phyloP scores from a whole-genome alignment of 2,113 vertebrate species.

The Indicator maculatus region DNA sequence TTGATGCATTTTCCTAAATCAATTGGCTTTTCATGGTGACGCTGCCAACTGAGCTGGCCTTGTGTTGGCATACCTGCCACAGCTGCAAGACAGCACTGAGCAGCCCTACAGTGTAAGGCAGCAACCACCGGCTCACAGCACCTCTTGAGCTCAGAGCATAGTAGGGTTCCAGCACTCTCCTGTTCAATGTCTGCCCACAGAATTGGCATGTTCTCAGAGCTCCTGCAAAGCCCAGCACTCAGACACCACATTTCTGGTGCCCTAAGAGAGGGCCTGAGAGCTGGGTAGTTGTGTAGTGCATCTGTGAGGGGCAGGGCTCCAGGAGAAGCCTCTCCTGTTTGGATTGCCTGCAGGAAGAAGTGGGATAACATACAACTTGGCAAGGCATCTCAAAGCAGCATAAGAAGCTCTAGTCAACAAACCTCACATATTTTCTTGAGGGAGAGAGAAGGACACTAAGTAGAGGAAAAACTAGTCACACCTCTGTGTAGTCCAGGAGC shows the following conservation, averaged over 20 bases:
- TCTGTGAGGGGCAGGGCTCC: background rate
- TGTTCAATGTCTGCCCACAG: background rate
- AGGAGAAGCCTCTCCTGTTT: conserved; percentile 20
- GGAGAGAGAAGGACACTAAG: background rate
- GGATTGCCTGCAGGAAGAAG: conserved; percentile 36
- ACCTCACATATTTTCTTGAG: background rate
- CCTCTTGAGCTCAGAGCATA: background rate
- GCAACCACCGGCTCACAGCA: rapidly evolving
- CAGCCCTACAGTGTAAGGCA: rapidly evolving
- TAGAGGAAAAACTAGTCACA: conserved; percentile 14
- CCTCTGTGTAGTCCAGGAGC: conserved; percentile 20
- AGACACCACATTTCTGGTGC: background rate
- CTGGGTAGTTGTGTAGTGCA: background rate
- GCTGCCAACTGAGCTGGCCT: background rate
- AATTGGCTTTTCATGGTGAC: background rate
- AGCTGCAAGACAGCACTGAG: rapidly evolving
- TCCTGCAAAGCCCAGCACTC: background rate
- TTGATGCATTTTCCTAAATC: conserved; percentile 21
- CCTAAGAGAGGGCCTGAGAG: background rate
- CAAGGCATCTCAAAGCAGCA: background rate
- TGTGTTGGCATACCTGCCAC: background rate
- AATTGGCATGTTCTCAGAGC: background rate
- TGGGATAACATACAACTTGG: background rate
- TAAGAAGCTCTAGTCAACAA: conserved; percentile 14
- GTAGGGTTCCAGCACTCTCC: background rate